These are phyloP conservation scores for Macaria notata DNA, from an alignment of 2,888 invertebrate genomes.

Conservation along the genomic window DNA sequence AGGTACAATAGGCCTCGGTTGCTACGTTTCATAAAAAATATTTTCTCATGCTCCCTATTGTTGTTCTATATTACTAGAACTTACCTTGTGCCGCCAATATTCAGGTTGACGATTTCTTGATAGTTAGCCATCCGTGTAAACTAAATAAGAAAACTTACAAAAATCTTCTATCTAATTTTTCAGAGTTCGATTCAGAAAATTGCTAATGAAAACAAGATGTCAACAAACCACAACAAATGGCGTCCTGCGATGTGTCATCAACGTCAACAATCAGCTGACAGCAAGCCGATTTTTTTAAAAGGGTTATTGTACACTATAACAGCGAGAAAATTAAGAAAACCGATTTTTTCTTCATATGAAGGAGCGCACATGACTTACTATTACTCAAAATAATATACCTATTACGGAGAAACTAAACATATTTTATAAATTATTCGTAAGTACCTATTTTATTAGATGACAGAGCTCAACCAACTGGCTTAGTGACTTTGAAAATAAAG, in stretches of 20 bases:
- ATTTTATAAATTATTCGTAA: too few species aligned
- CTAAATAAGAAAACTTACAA: background rate
- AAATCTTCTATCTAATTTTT: background rate
- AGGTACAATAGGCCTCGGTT: background rate
- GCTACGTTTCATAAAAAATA: background rate
- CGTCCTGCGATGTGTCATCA: constrained; percentile 7
- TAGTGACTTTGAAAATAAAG: too few species aligned
- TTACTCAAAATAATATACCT: too few species aligned
- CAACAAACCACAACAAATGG: constrained; percentile 40
- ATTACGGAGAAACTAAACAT: too few species aligned
- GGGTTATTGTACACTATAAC: too few species aligned
- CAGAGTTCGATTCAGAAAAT: constrained; percentile 21
- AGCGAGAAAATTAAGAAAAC: too few species aligned
- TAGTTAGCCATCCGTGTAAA: constrained; percentile 69
- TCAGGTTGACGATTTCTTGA: constrained; percentile 92
- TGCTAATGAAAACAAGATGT: constrained; percentile 32
- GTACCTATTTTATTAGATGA: too few species aligned
- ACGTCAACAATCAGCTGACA: constrained; percentile 23
- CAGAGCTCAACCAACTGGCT: too few species aligned
- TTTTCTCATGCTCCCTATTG: constrained; percentile 4
- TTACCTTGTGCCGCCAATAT: constrained; percentile 97
- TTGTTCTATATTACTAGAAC: constrained; percentile 28
- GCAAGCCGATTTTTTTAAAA: too few species aligned
- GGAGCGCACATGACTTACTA: too few species aligned
- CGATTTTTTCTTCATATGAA: too few species aligned